Percentiles rank a stretch among this genome's conserved stretches.
These are phyloP conservation scores for Lucifuga dentata DNA, from an alignment of 2,113 vertebrate species.

Conservation along the genomic window DNA sequence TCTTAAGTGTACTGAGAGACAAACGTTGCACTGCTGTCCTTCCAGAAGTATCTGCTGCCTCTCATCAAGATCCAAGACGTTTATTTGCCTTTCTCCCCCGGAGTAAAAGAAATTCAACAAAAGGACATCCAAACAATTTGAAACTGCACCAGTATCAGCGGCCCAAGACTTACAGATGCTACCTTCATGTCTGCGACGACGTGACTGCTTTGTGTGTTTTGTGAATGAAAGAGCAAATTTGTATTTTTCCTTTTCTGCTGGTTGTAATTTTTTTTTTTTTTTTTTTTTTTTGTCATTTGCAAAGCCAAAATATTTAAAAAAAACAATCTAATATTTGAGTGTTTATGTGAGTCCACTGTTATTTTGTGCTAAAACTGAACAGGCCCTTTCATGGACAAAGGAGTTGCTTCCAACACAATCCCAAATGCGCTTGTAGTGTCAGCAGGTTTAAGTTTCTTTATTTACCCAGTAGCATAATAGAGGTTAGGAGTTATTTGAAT, in stretches of 20 bases:
- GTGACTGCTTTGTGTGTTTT: constrained; percentile 27
- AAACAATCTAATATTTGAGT: constrained; percentile 1
- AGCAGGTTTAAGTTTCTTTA: neutral
- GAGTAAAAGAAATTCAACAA: constrained; percentile 7
- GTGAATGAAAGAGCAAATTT: constrained; percentile 26
- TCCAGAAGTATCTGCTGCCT: constrained; percentile 16
- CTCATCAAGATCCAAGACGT: neutral
- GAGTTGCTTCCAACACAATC: neutral
- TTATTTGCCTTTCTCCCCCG: constrained; percentile 14
- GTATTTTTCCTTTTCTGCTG: constrained; percentile 11
- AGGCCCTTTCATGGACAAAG: too few species aligned
- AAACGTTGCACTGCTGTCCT: constrained; percentile 14
- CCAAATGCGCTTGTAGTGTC: constrained; percentile 1
- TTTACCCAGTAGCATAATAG: neutral
- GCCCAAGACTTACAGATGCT: constrained; percentile 4
- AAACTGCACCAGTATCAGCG: neutral
- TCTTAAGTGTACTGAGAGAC: constrained; percentile 2
- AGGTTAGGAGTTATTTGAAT: neutral
- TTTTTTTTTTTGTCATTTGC: constrained; percentile 21
- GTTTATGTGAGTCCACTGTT: constrained; percentile 6
- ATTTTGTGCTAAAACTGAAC: too few species aligned
- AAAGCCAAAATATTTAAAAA: constrained; percentile 59
- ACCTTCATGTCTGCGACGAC: constrained; percentile 1
- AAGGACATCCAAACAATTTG: neutral
- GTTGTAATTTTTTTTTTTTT: neutral